Evolutionary conservation across 2,797 vertebrate species (phyloP).

Genomic region (Phoeniculus purpureus): DNA sequence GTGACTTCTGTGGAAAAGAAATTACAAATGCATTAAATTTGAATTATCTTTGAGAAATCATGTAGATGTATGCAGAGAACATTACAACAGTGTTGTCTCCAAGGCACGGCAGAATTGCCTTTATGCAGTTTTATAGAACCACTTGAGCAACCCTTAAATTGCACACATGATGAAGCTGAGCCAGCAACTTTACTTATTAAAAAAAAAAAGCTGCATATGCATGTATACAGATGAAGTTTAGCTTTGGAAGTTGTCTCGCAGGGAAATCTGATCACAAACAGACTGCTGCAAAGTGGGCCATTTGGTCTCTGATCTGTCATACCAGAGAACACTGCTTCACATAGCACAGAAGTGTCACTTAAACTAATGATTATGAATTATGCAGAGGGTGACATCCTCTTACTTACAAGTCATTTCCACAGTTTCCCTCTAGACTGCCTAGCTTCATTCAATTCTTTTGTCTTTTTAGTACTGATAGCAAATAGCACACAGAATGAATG

Average conservation of each 20-base stretch:
- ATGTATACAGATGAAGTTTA: conserved; percentile 40
- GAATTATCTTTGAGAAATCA: conserved; percentile 83
- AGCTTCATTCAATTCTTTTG: conserved; percentile 39
- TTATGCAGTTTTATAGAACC: conserved; percentile 82
- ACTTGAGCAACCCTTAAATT: conserved; percentile 80
- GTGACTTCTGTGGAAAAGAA: conserved; percentile 75
- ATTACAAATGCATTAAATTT: conserved; percentile 84
- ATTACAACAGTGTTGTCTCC: conserved; percentile 76
- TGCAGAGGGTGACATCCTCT: conserved; percentile 81
- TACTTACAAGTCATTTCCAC: conserved; percentile 82
- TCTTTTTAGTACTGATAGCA: conserved; percentile 55
- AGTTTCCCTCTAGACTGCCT: conserved; percentile 72
- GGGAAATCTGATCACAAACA: conserved; percentile 69
- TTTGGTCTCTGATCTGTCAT: conserved; percentile 55
- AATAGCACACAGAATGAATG: conserved; percentile 71
- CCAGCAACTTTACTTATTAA: conserved; percentile 66
- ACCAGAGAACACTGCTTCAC: conserved; percentile 64
- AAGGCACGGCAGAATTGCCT: conserved; percentile 78
- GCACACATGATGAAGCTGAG: conserved; percentile 78
- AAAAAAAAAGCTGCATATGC: neutral
- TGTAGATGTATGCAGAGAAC: conserved; percentile 81
- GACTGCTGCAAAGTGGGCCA: conserved; percentile 65
- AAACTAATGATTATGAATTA: conserved; percentile 85
- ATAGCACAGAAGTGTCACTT: conserved; percentile 78
- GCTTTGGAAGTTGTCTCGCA: conserved; percentile 64